A percentile compares a stretch with the other conserved stretches of the same genome.
phyloP scores from a whole-genome alignment of 2,888 invertebrate genomes.

The Phrixothrix hirtus region DNA sequence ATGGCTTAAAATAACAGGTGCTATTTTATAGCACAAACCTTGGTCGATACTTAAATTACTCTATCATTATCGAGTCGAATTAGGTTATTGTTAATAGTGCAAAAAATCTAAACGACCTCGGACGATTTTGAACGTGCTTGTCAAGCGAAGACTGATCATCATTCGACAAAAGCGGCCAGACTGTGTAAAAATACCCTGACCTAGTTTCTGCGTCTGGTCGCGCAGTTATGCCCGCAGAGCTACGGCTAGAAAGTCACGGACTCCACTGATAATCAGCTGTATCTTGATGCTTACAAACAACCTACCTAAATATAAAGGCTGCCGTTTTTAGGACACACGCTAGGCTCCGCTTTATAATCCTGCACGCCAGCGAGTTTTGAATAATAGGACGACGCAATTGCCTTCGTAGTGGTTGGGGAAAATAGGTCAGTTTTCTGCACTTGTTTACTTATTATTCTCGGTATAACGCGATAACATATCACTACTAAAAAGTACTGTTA shows the following conservation, averaged over 20 bases:
- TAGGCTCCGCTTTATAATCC: constrained; percentile 4
- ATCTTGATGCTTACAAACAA: constrained; percentile 21
- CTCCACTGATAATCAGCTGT: constrained; percentile 24
- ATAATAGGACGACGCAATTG: not conserved
- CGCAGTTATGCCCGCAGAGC: constrained; percentile 17
- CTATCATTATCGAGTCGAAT: constrained; percentile 6
- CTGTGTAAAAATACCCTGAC: constrained; percentile 36
- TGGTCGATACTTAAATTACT: constrained; percentile 6
- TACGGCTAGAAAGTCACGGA: constrained; percentile 32
- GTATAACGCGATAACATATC: too few relatives aligned
- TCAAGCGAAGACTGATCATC: constrained; percentile 22
- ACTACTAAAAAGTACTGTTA: too few relatives aligned
- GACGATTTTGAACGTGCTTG: constrained; percentile 18
- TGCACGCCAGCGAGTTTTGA: not conserved
- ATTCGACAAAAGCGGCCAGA: constrained; percentile 24
- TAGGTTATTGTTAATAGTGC: constrained; percentile 6
- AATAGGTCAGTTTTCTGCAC: not conserved
- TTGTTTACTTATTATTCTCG: not conserved
- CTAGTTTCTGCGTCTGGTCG: constrained; percentile 30
- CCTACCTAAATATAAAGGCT: constrained; percentile 21
- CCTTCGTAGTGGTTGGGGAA: not conserved
- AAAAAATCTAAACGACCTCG: constrained; percentile 20
- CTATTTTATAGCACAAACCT: constrained; percentile 6
- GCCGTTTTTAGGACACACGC: constrained; percentile 11
- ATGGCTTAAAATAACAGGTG: constrained; percentile 1